Evolutionary conservation across 2,797 vertebrate genomes (phyloP).

Genomic region (Garrulus glandarius): DNA sequence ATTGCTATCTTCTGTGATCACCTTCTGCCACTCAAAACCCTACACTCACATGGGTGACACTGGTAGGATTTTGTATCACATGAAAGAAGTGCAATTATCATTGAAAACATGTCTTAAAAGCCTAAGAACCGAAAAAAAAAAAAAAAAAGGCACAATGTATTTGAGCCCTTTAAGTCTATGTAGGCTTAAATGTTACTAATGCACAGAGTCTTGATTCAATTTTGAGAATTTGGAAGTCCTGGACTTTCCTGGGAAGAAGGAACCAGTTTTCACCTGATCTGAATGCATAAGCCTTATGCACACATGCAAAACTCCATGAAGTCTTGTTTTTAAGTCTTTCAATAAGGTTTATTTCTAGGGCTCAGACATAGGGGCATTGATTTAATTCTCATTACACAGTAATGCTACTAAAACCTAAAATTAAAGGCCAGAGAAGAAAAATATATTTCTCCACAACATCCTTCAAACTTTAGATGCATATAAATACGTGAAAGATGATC

Average conservation of each 20-base stretch:
- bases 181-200: not conserved
- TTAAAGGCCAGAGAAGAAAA: not conserved
- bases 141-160: not conserved
- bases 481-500: not conserved
- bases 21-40: not conserved
- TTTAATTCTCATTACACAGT: not conserved
- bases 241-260: not conserved
- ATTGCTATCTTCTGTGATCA: not conserved
- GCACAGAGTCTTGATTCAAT: not conserved
- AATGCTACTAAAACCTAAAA: not conserved
- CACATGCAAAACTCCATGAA: fast-evolving
- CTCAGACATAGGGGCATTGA: not conserved
- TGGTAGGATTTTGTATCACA: fast-evolving
- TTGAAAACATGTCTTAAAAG: not conserved
- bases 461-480: not conserved
- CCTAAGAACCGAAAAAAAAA: not conserved
- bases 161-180: not conserved
- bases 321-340: not conserved
- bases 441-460: not conserved
- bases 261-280: not conserved
- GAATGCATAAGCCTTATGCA: not conserved
- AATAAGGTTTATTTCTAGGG: not conserved
- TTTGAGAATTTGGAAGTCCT: not conserved
- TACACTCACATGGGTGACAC: not conserved
- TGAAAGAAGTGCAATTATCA: not conserved